A percentile compares a stretch with the other conserved stretches of the same genome.
Conservation (phyloP, 2,797 vertebrate genomes). For the Prunella strophiata region DNA sequence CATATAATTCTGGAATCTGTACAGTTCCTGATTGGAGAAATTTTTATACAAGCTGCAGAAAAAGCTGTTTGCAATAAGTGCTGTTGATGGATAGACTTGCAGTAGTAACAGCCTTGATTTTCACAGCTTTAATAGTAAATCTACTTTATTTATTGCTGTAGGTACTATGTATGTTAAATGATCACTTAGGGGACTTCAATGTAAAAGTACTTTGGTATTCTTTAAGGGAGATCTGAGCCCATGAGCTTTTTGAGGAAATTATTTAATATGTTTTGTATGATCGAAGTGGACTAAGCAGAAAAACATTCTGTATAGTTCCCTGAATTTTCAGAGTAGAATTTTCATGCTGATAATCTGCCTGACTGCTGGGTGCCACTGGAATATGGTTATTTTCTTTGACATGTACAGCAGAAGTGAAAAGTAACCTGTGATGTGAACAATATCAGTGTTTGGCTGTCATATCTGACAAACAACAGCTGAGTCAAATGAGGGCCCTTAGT, state of each 20-base stretch:
- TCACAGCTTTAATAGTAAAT: not conserved
- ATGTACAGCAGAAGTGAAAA: not conserved
- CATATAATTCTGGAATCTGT: conserved; percentile 42
- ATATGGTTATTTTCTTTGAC: not conserved
- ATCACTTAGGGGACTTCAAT: not conserved
- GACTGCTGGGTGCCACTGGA: not conserved
- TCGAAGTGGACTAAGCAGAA: not conserved
- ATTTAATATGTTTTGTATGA: not conserved
- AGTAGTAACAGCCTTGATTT: not conserved
- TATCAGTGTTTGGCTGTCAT: not conserved
- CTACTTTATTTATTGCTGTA: not conserved
- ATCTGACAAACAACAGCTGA: not conserved
- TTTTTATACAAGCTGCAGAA: conserved; percentile 32
- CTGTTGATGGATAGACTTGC: not conserved
- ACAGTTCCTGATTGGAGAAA: conserved; percentile 30
- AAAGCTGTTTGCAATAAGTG: conserved; percentile 11
- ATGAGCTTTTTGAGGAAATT: not conserved
- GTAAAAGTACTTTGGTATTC: not conserved
- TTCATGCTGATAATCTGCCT: not conserved
- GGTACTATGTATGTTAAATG: not conserved
- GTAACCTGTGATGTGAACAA: not conserved
- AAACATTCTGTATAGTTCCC: not conserved
- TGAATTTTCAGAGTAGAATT: not conserved
- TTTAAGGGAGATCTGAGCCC: not conserved
- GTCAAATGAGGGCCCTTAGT: not conserved